Evolutionary conservation across 2,797 vertebrate species (phyloP).

Genomic region (Tenualosa thibaudeaui): DNA sequence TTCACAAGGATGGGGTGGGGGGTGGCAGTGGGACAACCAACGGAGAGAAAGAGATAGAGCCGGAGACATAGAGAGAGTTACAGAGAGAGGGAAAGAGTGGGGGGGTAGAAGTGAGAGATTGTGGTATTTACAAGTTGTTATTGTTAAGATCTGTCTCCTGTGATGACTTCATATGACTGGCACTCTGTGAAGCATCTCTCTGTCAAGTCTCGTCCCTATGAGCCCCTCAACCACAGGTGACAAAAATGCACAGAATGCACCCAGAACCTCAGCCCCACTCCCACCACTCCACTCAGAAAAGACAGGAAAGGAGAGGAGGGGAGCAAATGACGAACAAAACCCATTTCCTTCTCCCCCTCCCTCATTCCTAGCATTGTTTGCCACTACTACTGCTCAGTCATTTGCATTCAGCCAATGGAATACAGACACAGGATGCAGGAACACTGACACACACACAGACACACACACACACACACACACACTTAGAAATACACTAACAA

Average conservation of each 20-base stretch:
- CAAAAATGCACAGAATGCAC: conserved; percentile 18
- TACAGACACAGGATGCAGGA: no score
- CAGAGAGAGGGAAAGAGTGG: neutral
- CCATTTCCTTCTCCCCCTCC: neutral
- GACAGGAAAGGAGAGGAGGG: neutral
- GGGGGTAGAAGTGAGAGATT: neutral
- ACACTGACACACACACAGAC: neutral
- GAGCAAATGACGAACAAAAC: neutral
- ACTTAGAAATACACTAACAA: neutral
- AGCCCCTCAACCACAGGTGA: conserved; percentile 9
- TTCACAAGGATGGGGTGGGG: neutral
- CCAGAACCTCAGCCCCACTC: neutral
- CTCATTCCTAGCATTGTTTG: neutral
- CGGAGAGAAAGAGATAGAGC: neutral
- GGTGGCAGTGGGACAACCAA: neutral
- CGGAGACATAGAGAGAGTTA: neutral
- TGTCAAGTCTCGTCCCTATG: neutral
- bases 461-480: neutral
- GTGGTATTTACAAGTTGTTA: conserved; percentile 20
- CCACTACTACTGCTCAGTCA: neutral
- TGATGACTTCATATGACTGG: conserved; percentile 22
- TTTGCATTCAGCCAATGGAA: neutral
- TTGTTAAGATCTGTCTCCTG: conserved; percentile 4
- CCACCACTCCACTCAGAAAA: neutral
- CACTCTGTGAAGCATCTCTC: conserved; percentile 14